Evolutionary conservation across 2,113 vertebrate species (phyloP).

Genomic region (Prionailurus bengalensis): DNA sequence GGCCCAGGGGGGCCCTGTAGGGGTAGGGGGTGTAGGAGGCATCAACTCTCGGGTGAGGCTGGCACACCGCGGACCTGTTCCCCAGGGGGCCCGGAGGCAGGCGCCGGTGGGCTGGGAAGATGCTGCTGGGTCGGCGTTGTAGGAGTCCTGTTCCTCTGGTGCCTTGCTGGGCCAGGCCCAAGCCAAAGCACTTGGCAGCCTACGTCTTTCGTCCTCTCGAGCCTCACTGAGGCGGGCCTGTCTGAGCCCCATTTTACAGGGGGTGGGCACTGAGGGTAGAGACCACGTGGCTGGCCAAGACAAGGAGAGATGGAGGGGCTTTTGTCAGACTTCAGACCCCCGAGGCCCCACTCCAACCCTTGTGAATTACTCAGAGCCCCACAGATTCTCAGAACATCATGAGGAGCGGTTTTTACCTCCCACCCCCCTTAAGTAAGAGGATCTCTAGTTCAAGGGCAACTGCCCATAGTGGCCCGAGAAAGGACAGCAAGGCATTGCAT

Average conservation of each 20-base stretch:
- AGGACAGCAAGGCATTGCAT: background rate
- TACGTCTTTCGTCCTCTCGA: background rate
- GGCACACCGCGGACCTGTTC: background rate
- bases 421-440: background rate
- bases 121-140: background rate
- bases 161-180: background rate
- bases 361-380: background rate
- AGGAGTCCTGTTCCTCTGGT: rapidly evolving
- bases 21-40: background rate
- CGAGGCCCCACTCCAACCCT: no score
- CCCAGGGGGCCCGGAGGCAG: background rate
- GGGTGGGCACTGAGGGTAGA: background rate
- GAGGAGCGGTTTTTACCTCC: background rate
- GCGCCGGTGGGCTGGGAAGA: background rate
- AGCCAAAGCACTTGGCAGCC: background rate
- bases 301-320: background rate
- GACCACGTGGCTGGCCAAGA: background rate
- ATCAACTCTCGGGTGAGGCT: background rate
- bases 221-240: background rate
- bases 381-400: rapidly evolving
- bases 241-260: background rate
- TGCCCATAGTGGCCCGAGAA: background rate
- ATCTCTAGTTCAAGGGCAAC: background rate
- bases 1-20: background rate
- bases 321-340: background rate